A percentile compares a stretch with the other conserved stretches of the same genome.
These are phyloP conservation scores for Polyommatus icarus DNA, from an alignment of 2,888 invertebrate species.

Conservation along the genomic window DNA sequence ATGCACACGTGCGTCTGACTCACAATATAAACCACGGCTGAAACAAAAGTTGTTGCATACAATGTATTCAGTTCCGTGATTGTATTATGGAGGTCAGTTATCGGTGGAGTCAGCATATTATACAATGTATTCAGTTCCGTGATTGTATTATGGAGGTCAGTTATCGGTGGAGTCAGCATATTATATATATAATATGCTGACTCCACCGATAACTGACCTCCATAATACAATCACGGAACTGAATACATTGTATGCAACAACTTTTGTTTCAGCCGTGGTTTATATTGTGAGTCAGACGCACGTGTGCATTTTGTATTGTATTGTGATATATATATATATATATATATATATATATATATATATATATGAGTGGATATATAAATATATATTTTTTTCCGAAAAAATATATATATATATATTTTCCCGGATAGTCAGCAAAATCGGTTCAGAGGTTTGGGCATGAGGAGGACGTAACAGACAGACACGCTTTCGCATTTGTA, in stretches of 20 bases:
- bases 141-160: background rate
- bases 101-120: background rate
- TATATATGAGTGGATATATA: too few relatives aligned
- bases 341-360: too few relatives aligned
- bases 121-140: background rate
- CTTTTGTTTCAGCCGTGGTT: background rate
- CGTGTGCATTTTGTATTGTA: background rate
- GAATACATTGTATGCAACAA: background rate
- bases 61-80: background rate
- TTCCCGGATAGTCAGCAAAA: too few relatives aligned
- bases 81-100: background rate
- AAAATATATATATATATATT: too few relatives aligned
- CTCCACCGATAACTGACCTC: background rate
- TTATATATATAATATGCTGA: background rate
- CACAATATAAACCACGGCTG: background rate
- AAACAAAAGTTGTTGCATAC: constrained; percentile 1
- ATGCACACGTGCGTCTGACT: background rate
- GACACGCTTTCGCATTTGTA: too few relatives aligned
- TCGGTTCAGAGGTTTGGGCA: too few relatives aligned
- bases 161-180: background rate
- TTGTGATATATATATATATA: too few relatives aligned
- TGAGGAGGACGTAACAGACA: too few relatives aligned
- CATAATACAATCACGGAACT: background rate
- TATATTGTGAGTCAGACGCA: background rate
- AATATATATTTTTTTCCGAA: too few relatives aligned